Evolutionary conservation across 37 sponge, comb jelly and placozoan species (phyloP).

Genomic region (Beroe ovata): DNA sequence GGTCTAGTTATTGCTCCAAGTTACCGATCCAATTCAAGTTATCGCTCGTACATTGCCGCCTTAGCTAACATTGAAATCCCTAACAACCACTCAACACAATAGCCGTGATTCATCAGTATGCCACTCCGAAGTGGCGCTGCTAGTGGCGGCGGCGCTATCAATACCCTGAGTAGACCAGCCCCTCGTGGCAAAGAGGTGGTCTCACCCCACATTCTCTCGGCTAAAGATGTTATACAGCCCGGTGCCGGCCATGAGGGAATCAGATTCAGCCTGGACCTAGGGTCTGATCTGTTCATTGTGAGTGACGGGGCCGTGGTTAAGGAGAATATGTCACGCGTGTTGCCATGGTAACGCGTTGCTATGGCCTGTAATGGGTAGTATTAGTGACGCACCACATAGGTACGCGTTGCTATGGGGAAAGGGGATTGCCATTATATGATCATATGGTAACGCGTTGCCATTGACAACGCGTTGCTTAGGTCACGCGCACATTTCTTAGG

Average conservation of each 20-base stretch:
- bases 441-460: not conserved
- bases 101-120: too few species aligned
- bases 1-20: too few species aligned
- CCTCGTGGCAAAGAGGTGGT: not conserved
- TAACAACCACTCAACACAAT: too few species aligned
- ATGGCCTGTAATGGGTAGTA: not conserved
- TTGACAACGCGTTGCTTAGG: not conserved
- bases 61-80: too few species aligned
- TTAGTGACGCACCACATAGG: not conserved
- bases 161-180: not conserved
- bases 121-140: not conserved
- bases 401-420: not conserved
- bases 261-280: not conserved
- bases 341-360: not conserved
- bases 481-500: not conserved
- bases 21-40: too few species aligned
- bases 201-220: not conserved
- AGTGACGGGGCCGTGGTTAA: not conserved
- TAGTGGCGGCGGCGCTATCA: not conserved
- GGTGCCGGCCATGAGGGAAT: not conserved
- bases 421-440: not conserved
- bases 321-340: not conserved
- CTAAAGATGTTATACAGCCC: not conserved
- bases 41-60: too few species aligned
- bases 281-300: conserved; percentile 24